Conservation (phyloP, 2,797 vertebrate species). For the Lindbergichthys nudifrons region DNA sequence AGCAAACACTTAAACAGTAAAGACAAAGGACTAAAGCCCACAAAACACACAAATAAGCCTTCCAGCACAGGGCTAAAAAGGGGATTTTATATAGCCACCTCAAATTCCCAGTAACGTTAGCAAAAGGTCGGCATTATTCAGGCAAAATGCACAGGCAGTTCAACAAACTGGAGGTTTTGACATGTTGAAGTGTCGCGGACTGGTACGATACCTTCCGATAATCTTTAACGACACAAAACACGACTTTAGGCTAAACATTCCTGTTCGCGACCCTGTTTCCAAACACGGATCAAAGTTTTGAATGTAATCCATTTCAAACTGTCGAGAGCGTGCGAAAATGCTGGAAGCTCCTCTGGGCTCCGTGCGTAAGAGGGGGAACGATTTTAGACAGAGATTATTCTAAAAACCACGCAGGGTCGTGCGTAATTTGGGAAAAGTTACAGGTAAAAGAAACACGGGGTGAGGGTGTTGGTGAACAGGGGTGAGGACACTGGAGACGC, state of each 20-base stretch:
- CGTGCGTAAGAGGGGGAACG: conserved; percentile 28
- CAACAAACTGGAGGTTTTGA: conserved; percentile 24
- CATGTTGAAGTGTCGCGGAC: conserved; percentile 21
- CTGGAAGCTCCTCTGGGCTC: background rate
- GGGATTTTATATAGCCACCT: conserved; percentile 28
- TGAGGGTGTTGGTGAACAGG: conserved; percentile 19
- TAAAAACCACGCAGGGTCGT: background rate
- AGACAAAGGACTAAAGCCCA: conserved; percentile 39
- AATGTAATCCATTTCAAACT: conserved; percentile 4
- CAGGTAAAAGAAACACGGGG: background rate
- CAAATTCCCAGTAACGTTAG: background rate
- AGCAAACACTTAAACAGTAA: conserved; percentile 43
- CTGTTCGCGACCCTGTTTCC: conserved; percentile 31
- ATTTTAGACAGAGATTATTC: background rate
- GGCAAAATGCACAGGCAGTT: conserved; percentile 53
- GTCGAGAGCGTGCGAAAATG: background rate
- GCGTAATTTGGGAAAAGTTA: background rate
- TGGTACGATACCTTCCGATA: conserved; percentile 9
- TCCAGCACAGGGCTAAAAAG: conserved; percentile 40
- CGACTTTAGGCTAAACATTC: conserved; percentile 21
- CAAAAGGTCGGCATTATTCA: conserved; percentile 56
- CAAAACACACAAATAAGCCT: conserved; percentile 39
- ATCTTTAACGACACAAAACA: conserved; percentile 38
- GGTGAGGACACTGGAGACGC: conserved; percentile 28
- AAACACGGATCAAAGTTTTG: conserved; percentile 20